Percentiles rank a stretch among this genome's conserved stretches.
Evolutionary conservation across 2,113 vertebrate genomes (phyloP).

Genomic region (Ochotona curzoniae): DNA sequence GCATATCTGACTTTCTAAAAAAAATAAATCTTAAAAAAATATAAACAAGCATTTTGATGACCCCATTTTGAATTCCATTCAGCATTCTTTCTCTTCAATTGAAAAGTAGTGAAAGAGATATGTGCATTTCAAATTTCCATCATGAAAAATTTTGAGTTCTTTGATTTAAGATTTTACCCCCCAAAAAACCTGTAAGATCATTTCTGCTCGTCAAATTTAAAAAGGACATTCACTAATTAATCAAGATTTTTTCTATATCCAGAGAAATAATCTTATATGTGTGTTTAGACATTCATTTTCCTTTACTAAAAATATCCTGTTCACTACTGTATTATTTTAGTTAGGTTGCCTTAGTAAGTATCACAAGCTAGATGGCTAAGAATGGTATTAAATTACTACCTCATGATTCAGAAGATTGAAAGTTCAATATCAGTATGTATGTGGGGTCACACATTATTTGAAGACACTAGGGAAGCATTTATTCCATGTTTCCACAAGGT

Average conservation of each 20-base stretch:
- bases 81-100: background rate
- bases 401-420: background rate
- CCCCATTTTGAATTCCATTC: background rate
- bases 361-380: background rate
- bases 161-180: background rate
- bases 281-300: background rate
- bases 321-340: background rate
- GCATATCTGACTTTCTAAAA: too few species aligned
- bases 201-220: background rate
- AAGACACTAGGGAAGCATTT: background rate
- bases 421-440: background rate
- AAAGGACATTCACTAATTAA: background rate
- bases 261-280: background rate
- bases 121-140: background rate
- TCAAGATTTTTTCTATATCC: background rate
- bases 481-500: background rate
- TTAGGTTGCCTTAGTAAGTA: background rate
- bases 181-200: background rate
- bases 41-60: background rate
- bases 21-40: too few species aligned
- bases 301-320: background rate
- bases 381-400: background rate
- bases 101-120: background rate
- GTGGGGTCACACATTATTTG: background rate
- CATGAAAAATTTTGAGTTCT: background rate